Conservation (phyloP, 2,797 vertebrate species). For the Rhabdomys pumilio region DNA sequence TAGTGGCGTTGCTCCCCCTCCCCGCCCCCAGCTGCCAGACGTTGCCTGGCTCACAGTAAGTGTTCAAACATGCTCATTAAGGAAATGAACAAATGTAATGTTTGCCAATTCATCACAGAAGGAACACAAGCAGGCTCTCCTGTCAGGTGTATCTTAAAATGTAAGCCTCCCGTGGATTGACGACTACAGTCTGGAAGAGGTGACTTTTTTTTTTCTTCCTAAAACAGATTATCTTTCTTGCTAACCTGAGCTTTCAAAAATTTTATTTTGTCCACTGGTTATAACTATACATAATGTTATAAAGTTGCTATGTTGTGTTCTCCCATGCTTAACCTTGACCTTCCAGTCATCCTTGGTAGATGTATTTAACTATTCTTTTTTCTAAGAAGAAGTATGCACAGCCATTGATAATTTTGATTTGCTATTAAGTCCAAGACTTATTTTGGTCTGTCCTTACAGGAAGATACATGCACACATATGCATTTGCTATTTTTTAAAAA, state of each 20-base stretch:
- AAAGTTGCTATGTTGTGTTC: background rate
- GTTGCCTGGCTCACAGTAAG: background rate
- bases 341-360: background rate
- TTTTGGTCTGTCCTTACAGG: background rate
- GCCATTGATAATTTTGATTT: slow-evolving; percentile 28
- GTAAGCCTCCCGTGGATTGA: background rate
- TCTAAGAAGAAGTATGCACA: background rate
- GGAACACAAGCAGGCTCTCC: slow-evolving; percentile 25
- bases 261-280: background rate
- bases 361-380: background rate
- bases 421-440: background rate
- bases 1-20: background rate
- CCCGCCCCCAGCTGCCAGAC: background rate
- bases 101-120: slow-evolving; percentile 16
- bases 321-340: background rate
- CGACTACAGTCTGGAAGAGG: background rate
- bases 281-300: background rate
- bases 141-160: background rate
- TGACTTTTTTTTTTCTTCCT: background rate
- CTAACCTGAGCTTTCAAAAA: background rate
- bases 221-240: slow-evolving; percentile 15
- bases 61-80: background rate
- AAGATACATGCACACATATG: rapidly evolving
- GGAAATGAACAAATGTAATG: background rate
- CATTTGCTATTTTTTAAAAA: background rate